phyloP scores from a whole-genome alignment of 2,797 vertebrate genomes.

The Astyanax mexicanus region DNA sequence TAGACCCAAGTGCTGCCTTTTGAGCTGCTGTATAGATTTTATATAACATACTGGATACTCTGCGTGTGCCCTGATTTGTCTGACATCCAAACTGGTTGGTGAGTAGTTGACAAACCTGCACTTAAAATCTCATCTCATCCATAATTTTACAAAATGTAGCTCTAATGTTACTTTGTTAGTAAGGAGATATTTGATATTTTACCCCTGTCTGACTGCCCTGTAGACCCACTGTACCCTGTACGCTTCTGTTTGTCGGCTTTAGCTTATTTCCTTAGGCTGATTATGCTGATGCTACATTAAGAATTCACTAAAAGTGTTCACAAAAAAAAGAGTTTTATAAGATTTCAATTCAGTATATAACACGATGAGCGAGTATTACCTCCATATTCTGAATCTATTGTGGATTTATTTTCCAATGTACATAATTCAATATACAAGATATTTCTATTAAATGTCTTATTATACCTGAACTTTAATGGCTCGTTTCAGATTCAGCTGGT shows the following conservation, averaged over 20 bases:
- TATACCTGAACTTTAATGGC: constrained; percentile 30
- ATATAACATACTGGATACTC: constrained; percentile 32
- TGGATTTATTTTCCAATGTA: constrained; percentile 40
- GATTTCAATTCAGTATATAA: constrained; percentile 41
- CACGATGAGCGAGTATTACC: constrained; percentile 31
- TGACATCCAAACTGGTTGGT: constrained; percentile 29
- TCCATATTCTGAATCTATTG: constrained; percentile 30
- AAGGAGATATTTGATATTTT: constrained; percentile 6
- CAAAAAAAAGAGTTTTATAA: constrained; percentile 33
- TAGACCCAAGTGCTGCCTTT: constrained; percentile 60
- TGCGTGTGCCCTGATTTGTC: constrained; percentile 27
- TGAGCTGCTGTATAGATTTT: constrained; percentile 55
- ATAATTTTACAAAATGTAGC: constrained; percentile 30
- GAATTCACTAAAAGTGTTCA: constrained; percentile 51
- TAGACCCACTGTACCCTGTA: background rate
- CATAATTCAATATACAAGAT: constrained; percentile 36
- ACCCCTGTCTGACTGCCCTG: constrained; percentile 10
- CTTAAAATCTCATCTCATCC: constrained; percentile 44
- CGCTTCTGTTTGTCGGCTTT: constrained; percentile 4
- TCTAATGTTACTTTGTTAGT: constrained; percentile 34
- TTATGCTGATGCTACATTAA: background rate
- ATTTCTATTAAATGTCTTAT: constrained; percentile 35
- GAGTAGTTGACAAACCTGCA: constrained; percentile 47
- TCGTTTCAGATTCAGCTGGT: constrained; percentile 40
- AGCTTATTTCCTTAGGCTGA: constrained; percentile 16